Percentiles rank a stretch among this genome's conserved stretches.
These are phyloP conservation scores for Pocillopora damicornis DNA, from an alignment of 64 coral and sea anemone genomes.

Conservation along the genomic window DNA sequence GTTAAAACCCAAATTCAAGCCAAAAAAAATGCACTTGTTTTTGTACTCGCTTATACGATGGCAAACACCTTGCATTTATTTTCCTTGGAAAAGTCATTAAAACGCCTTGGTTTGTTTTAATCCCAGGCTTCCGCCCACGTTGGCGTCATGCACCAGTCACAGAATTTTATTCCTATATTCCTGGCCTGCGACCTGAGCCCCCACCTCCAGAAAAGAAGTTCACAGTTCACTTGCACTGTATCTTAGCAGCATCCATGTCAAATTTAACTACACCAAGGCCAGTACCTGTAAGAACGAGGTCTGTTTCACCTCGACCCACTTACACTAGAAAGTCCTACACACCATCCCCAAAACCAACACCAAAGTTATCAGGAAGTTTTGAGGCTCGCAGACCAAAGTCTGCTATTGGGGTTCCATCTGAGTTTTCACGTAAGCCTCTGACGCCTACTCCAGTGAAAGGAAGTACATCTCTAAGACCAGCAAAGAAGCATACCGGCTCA, in stretches of 20 bases:
- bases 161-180: conserved; percentile 78
- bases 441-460: conserved; percentile 53
- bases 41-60: too few species aligned
- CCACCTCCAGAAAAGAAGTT: conserved; percentile 71
- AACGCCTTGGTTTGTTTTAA: conserved; percentile 30
- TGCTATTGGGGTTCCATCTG: conserved; percentile 49
- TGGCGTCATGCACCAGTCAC: conserved; percentile 43
- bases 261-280: conserved; percentile 47
- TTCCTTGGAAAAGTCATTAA: conserved; percentile 10
- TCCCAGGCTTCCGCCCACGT: conserved; percentile 34
- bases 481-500: conserved; percentile 62
- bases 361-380: conserved; percentile 28
- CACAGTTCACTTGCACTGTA: conserved; percentile 83
- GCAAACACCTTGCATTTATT: conserved; percentile 37
- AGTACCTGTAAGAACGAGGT: conserved; percentile 39
- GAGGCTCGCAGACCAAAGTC: conserved; percentile 60
- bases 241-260: conserved; percentile 65
- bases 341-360: conserved; percentile 32
- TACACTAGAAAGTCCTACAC: conserved; percentile 55
- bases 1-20: background rate
- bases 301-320: conserved; percentile 81
- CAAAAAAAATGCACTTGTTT: conserved; percentile 10
- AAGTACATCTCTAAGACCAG: conserved; percentile 23
- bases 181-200: conserved; percentile 81
- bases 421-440: conserved; percentile 61